Conservation (phyloP, 2,113 vertebrate genomes). For the Menura novaehollandiae region DNA sequence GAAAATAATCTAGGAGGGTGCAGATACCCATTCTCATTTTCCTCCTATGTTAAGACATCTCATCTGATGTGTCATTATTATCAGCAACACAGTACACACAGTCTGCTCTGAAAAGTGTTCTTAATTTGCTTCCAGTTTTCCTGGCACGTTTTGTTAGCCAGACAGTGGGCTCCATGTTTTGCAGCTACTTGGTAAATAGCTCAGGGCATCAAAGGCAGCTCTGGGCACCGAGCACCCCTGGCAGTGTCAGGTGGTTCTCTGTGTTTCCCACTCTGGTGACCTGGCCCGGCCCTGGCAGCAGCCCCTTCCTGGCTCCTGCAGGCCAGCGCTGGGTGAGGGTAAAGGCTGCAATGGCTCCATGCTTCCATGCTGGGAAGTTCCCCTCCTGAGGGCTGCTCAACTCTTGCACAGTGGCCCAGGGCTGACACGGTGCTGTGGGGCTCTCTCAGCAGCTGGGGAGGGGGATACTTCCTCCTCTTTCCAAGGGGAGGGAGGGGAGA, state of each 20-base stretch:
- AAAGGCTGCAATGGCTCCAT: neutral
- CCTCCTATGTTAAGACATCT: neutral
- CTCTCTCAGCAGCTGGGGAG: neutral
- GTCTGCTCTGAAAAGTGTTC: neutral
- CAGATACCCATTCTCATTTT: neutral
- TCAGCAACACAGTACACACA: neutral
- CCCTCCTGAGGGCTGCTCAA: neutral
- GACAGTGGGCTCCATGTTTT: neutral
- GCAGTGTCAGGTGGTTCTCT: neutral
- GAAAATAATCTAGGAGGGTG: neutral
- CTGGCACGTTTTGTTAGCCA: neutral
- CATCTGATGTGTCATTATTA: neutral
- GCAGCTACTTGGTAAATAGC: neutral
- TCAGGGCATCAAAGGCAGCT: neutral
- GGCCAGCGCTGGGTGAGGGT: neutral
- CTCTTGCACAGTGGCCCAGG: neutral
- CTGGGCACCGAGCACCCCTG: neutral
- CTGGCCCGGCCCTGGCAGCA: rapidly evolving
- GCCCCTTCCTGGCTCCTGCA: neutral
- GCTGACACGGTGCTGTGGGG: rapidly evolving
- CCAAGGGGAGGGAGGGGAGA: neutral
- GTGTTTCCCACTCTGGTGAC: neutral
- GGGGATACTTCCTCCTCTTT: neutral
- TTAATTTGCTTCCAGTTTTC: neutral
- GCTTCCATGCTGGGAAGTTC: neutral